Evolutionary conservation across 2,797 vertebrate genomes (phyloP).

Genomic region (Ceryle rudis): DNA sequence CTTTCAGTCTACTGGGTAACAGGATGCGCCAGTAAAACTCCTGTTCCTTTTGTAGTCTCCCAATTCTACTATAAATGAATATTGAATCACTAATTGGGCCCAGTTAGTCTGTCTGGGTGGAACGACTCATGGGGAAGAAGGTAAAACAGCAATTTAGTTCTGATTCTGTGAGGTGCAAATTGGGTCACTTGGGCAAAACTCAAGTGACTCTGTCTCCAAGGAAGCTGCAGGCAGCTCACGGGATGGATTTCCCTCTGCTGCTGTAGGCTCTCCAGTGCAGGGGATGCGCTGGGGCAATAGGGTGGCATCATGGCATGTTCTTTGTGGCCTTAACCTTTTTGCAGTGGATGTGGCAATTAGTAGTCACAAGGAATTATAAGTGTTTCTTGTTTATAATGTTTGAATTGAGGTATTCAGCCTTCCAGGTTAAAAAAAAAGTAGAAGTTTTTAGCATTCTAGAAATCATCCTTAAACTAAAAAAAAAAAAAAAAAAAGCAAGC

Average conservation of each 20-base stretch:
- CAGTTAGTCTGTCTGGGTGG: not conserved
- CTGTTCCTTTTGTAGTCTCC: not conserved
- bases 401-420: not conserved
- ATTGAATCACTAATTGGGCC: rapidly evolving
- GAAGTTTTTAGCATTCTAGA: not conserved
- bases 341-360: not conserved
- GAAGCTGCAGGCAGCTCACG: rapidly evolving
- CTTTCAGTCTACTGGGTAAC: not conserved
- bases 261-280: not conserved
- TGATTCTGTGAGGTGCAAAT: not conserved
- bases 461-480: not conserved
- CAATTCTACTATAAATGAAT: not conserved
- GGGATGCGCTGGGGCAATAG: not conserved
- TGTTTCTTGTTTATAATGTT: not conserved
- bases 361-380: not conserved
- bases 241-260: not conserved
- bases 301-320: rapidly evolving
- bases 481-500: not conserved
- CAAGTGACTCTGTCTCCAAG: not conserved
- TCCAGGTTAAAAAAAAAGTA: not conserved
- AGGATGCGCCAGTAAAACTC: not conserved
- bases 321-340: not conserved
- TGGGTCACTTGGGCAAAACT: rapidly evolving
- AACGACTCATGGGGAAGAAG: not conserved
- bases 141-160: not conserved